Percentiles rank a stretch among this genome's conserved stretches.
phyloP scores from a whole-genome alignment of 1,140 invertebrate genomes.

The Dendroctonus ponderosae region DNA sequence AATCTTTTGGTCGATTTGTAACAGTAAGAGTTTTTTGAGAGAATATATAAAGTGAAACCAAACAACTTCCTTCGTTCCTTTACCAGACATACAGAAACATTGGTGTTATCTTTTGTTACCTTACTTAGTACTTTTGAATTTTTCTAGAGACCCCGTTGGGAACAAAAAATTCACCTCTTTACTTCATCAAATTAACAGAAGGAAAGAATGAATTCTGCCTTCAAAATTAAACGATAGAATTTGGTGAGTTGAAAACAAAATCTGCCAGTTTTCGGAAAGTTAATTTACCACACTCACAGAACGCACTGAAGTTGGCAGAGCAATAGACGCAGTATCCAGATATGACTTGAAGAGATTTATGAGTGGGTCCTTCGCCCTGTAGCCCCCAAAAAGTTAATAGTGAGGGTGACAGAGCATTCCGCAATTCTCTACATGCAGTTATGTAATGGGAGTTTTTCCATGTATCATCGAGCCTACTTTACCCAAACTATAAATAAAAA shows the following conservation, averaged over 20 bases:
- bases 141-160: too few species aligned
- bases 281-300: constrained; percentile 9
- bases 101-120: too few species aligned
- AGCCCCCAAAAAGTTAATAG: constrained; percentile 24
- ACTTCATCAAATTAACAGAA: too few species aligned
- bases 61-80: too few species aligned
- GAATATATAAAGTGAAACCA: too few species aligned
- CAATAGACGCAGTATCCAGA: constrained; percentile 11
- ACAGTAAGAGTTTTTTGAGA: too few species aligned
- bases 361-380: constrained; percentile 12
- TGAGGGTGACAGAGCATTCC: constrained; percentile 23
- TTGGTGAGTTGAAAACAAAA: not conserved
- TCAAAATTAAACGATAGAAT: not conserved
- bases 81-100: too few species aligned
- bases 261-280: constrained; percentile 7
- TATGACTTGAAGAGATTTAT: constrained; percentile 28
- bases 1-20: too few species aligned
- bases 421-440: constrained; percentile 19
- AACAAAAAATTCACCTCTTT: too few species aligned
- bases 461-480: not conserved
- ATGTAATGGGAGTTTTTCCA: constrained; percentile 16
- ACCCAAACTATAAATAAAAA: not conserved
- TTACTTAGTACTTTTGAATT: too few species aligned
- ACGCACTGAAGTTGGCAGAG: constrained; percentile 22
- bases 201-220: too few species aligned